Evolutionary conservation across 2,113 vertebrate genomes (phyloP), one percentile per base, ranked within the genome.

Genomic region (Anseranas semipalmata): DNA sequence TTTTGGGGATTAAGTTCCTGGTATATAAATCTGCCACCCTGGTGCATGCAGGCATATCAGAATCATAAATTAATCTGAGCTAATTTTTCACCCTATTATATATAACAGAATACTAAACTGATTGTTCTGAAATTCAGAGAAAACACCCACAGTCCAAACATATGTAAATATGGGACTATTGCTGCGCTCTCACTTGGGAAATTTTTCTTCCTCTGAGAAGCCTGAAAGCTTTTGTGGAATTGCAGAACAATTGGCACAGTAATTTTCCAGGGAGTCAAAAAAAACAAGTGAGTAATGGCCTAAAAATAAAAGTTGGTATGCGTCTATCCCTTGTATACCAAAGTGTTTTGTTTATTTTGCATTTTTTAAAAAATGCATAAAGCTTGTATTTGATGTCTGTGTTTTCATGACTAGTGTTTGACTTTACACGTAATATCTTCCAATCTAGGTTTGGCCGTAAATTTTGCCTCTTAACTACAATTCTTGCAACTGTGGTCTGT

Each of bases 361-460:
- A 15, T 35, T 15, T n/a, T n/a, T 13, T 18, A 5, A n/a, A 67
- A 60, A 48, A 41, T 59, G 12, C 3, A 62, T 12, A n/a, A 41
- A 78, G 6, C 12, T 91, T 33, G 81, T 73, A 13, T 10, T 56
- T 46, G 48, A 28, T 1, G 1, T 59, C 24, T 32, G 1, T 32
- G 1, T 39, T 76, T 81, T 53, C 48, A 24, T 45, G 21, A 59
- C 13, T 25, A 25, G 19, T 43, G 27, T 53, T 79, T 63, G 85
- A 13, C 35, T 87, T 62, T 48, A 33, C 22, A 7, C 2, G 0
- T 78, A 4, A 52, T 83, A 25, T 90, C 68, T 86, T 83, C 66
- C 59, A 62, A 88, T 35, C 18, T 83, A 98, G 98, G 90, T 98
- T 98, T 96, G 98, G 98, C 45, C 98, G 98, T 15, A 98, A 98